A percentile compares a stretch with the other conserved stretches of the same genome.
Conservation (phyloP, 92 coral and sea anemone species). For the Epizoanthus fatuus region DNA sequence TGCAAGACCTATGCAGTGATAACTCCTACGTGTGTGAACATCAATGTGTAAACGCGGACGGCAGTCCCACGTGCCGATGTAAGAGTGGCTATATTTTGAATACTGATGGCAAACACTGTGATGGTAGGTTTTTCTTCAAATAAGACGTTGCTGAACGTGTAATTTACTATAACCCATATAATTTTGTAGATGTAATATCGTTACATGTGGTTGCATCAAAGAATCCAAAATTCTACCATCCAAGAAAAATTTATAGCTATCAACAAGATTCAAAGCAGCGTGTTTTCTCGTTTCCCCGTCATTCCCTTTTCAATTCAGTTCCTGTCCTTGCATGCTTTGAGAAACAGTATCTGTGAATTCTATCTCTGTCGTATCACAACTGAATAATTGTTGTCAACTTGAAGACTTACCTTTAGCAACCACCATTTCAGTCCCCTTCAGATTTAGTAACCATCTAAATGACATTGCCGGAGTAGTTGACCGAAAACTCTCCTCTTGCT, state of each 20-base stretch:
- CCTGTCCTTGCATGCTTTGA: no score
- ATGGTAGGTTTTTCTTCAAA: slow-evolving; percentile 77
- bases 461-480: not conserved
- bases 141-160: not conserved
- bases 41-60: slow-evolving; percentile 70
- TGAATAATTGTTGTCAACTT: no score
- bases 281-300: no score
- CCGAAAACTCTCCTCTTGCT: not conserved
- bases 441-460: not conserved
- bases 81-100: slow-evolving; percentile 86
- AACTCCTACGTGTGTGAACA: slow-evolving; percentile 86
- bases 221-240: no score
- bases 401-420: no score
- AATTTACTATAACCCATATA: not conserved
- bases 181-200: not conserved
- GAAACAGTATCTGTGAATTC: no score
- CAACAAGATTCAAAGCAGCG: no score
- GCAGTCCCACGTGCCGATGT: slow-evolving; percentile 82
- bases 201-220: no score
- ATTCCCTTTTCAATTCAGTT: no score
- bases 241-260: no score
- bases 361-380: no score
- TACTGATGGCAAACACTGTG: slow-evolving; percentile 89
- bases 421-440: no score
- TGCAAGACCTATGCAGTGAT: slow-evolving; percentile 72